These are phyloP conservation scores for Panurus biarmicus DNA, from an alignment of 2,113 vertebrate genomes.

Conservation along the genomic window DNA sequence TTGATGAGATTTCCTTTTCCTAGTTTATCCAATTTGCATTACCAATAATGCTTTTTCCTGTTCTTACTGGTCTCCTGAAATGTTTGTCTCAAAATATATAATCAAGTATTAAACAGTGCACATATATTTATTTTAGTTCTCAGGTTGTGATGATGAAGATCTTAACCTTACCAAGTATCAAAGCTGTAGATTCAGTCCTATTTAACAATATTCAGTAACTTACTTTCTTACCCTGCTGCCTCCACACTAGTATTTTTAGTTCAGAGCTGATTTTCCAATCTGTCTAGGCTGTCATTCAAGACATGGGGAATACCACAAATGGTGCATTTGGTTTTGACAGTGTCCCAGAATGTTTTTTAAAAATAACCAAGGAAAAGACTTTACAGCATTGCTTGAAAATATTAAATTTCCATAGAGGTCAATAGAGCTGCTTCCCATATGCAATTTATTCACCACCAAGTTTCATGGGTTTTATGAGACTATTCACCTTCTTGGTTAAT, in stretches of 20 bases:
- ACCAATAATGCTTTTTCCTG: background rate
- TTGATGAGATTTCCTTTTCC: background rate
- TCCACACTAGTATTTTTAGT: conserved; percentile 44
- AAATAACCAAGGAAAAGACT: background rate
- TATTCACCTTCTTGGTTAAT: conserved; percentile 46
- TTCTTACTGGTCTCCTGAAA: background rate
- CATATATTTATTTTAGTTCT: background rate
- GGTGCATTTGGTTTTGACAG: background rate
- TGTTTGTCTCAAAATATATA: background rate
- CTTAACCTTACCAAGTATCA: background rate
- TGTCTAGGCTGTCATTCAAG: conserved; percentile 17
- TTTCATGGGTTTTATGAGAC: conserved; percentile 33
- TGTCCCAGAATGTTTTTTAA: background rate
- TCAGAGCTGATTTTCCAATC: conserved; percentile 13
- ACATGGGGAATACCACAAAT: conserved; percentile 24
- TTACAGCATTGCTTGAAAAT: conserved; percentile 14
- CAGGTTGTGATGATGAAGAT: background rate
- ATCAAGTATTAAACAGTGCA: background rate
- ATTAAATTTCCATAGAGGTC: conserved; percentile 25
- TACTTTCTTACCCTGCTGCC: background rate
- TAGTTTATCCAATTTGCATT: background rate
- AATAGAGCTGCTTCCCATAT: background rate
- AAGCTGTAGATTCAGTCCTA: background rate
- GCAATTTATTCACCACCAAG: conserved; percentile 37
- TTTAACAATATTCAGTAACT: background rate